Evolutionary conservation across 1,140 invertebrate genomes (phyloP), one percentile per base, ranked within the genome.

Genomic region (Pygmarrhopalites habei): DNA sequence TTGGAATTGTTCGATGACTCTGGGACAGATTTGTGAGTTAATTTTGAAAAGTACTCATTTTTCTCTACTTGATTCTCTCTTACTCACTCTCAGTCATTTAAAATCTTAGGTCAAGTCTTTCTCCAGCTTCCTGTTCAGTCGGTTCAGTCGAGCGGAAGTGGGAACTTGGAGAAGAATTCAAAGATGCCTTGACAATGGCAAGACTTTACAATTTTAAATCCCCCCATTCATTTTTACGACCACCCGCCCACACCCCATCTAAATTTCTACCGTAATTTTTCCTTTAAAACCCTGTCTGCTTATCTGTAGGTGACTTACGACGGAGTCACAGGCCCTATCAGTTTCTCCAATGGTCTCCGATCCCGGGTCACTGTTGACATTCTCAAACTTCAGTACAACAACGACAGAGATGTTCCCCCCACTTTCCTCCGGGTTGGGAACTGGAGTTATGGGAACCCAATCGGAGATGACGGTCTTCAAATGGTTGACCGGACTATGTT

Each of bases 81-180:
- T 12, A 41, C 39, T 12, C 39, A n/a, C n/a, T 12, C 39, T n/a
- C 39, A 12, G 10, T n/a, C n/a, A n/a, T n/a, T n/a, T n/a, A n/a
- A n/a, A n/a, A n/a, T n/a, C n/a, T n/a, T n/a, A n/a, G n/a, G n/a
- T n/a, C n/a, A n/a, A n/a, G n/a, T n/a, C n/a, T n/a, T n/a, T n/a
- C n/a, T 19, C 61, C 29, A 30, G 65, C 15, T 51, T 64, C 39
- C 53, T 66, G 44, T 65, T 58, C 39, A 43, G 62, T 0, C 52
- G 35, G n/a, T n/a, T n/a, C n/a, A 21, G 61, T 19, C 28, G 66
- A 68, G 26, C 62, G 52, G 58, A 71, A 68, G 57, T 71, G 69
- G 69, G 69, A 71, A 26, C 44, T 66, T 49, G 69, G 69, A 53
- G 66, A 71, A 62, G 69, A 71, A 21, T 60, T 71, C 10, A 57